Conservation (phyloP, 2,113 vertebrate species). For the Polyodon spathula region DNA sequence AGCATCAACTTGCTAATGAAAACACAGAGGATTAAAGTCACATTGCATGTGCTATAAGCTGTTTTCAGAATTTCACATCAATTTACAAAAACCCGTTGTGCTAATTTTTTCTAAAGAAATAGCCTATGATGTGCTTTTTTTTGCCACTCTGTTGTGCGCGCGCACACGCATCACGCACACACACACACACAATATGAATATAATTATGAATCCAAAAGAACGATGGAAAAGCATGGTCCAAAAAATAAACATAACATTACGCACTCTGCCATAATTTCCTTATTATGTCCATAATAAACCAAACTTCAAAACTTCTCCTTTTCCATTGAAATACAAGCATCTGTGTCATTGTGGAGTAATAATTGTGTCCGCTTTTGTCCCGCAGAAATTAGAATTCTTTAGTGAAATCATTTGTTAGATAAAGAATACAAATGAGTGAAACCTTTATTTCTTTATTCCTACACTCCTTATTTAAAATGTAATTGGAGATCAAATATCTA, state of each 20-base stretch:
- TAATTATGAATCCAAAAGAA: slow-evolving; percentile 2
- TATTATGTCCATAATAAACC: slow-evolving; percentile 22
- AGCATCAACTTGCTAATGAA: too few species aligned
- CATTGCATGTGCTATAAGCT: too few species aligned
- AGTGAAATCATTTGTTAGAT: slow-evolving; percentile 38
- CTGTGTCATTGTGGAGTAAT: slow-evolving; percentile 42
- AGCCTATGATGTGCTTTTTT: background rate
- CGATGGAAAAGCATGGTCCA: background rate
- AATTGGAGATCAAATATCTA: slow-evolving; percentile 23
- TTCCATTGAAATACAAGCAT: slow-evolving; percentile 41
- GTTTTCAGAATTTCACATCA: too few species aligned
- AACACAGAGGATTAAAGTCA: too few species aligned
- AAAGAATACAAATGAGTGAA: slow-evolving; percentile 34
- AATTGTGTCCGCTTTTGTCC: slow-evolving; percentile 47
- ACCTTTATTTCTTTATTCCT: slow-evolving; percentile 44
- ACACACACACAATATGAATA: background rate
- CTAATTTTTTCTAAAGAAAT: background rate
- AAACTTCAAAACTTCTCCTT: slow-evolving; percentile 35
- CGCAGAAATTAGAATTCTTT: slow-evolving; percentile 41
- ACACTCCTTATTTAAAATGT: slow-evolving; percentile 17
- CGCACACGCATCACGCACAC: background rate
- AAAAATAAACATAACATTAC: background rate
- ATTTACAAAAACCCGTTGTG: too few species aligned
- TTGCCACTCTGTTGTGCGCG: background rate
- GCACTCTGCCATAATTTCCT: slow-evolving; percentile 8